Percentiles rank a stretch among this genome's conserved stretches.
These are phyloP conservation scores for Ceriagrion tenellum DNA, from an alignment of 2,888 invertebrate species.

Conservation along the genomic window DNA sequence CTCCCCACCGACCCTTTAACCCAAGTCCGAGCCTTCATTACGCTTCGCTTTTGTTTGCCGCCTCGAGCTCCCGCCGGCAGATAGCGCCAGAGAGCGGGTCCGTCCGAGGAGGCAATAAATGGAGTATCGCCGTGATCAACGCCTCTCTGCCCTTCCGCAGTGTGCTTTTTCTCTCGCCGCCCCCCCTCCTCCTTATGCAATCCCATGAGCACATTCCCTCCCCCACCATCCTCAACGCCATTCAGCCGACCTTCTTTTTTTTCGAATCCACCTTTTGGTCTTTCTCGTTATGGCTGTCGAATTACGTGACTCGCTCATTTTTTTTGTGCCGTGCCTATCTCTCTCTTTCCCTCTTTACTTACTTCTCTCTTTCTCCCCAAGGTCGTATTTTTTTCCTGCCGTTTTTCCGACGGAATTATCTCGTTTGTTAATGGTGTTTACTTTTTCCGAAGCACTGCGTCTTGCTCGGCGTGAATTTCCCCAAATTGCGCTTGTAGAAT, in stretches of 20 bases:
- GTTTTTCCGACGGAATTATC: background rate
- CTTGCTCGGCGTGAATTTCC: background rate
- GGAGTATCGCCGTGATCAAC: slow-evolving; percentile 24
- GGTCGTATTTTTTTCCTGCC: background rate
- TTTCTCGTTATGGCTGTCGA: background rate
- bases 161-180: background rate
- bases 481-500: background rate
- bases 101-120: slow-evolving; percentile 41
- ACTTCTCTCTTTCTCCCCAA: background rate
- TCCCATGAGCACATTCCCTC: background rate
- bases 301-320: background rate
- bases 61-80: background rate
- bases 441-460: background rate
- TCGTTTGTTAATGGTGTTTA: background rate
- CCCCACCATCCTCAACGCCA: background rate
- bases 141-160: background rate
- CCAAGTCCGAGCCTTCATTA: slow-evolving; percentile 45
- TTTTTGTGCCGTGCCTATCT: background rate
- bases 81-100: background rate
- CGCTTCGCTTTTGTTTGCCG: slow-evolving; percentile 55
- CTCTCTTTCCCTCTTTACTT: background rate
- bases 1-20: background rate
- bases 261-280: background rate
- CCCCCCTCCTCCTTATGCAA: background rate
- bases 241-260: background rate